Percentiles rank a stretch among this genome's conserved stretches.
Conservation (phyloP, 1,140 invertebrate species). For the Drosophila miranda region DNA sequence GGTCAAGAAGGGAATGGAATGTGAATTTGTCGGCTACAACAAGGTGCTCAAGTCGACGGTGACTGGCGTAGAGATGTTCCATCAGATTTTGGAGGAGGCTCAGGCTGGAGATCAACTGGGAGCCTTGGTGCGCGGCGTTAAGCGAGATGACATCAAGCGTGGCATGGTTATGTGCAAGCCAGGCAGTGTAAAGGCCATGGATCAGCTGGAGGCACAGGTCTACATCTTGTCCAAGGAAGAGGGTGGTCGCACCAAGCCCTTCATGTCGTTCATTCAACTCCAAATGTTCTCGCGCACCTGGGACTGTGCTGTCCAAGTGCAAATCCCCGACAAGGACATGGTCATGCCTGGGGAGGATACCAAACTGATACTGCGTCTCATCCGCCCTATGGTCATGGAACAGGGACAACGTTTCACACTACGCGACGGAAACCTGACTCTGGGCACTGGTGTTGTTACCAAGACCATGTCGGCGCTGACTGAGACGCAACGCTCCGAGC, state of each 20-base stretch:
- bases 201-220: conserved; percentile 89
- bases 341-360: conserved; percentile 98
- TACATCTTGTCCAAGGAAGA: conserved; percentile 93
- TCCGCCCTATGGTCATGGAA: conserved; percentile 95
- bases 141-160: conserved; percentile 95
- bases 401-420: conserved; percentile 96
- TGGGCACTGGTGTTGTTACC: conserved; percentile 96
- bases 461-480: conserved; percentile 87
- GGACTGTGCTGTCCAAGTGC: conserved; percentile 91
- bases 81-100: conserved; percentile 96
- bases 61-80: conserved; percentile 99
- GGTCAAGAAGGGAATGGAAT: conserved; percentile 96
- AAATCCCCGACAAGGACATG: conserved; percentile 90
- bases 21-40: conserved; percentile 96
- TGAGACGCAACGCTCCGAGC: conserved; percentile 85
- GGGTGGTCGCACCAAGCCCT: conserved; percentile 91
- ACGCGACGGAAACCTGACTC: conserved; percentile 89
- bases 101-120: conserved; percentile 98
- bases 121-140: conserved; percentile 93
- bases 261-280: conserved; percentile 89
- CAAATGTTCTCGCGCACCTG: conserved; percentile 97
- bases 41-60: conserved; percentile 93
- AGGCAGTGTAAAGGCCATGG: conserved; percentile 88
- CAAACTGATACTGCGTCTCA: conserved; percentile 87
- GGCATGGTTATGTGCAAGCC: conserved; percentile 97